Evolutionary conservation across 2,797 vertebrate species (phyloP).

Genomic region (Alauda arvensis): DNA sequence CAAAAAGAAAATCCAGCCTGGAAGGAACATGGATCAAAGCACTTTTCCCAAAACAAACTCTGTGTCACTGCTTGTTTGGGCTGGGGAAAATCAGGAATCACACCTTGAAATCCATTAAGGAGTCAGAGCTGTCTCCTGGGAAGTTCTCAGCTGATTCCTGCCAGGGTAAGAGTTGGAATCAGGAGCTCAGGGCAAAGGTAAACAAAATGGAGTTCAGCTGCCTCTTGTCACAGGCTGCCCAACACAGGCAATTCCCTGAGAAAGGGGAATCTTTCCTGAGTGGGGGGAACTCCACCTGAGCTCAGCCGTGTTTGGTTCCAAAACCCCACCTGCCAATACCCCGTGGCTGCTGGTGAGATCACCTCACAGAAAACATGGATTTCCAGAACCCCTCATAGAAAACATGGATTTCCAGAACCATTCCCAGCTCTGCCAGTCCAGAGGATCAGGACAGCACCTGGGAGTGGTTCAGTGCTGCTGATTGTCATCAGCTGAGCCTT

Average conservation of each 20-base stretch:
- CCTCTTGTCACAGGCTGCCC: not conserved
- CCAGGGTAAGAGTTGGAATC: not conserved
- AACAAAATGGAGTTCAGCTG: not conserved
- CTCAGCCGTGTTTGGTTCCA: not conserved
- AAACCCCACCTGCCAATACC: not conserved
- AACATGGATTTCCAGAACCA: rapidly evolving
- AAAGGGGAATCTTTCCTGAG: not conserved
- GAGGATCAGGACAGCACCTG: rapidly evolving
- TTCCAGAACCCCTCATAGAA: no score
- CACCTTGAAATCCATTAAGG: not conserved
- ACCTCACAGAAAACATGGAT: rapidly evolving
- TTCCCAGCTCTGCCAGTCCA: not conserved
- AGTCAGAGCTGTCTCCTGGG: not conserved
- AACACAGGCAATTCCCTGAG: not conserved
- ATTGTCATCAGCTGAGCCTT: not conserved
- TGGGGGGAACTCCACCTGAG: not conserved
- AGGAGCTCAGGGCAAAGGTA: not conserved
- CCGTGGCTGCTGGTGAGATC: not conserved
- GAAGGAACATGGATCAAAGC: not conserved
- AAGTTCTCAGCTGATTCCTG: not conserved
- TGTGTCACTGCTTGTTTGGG: not conserved
- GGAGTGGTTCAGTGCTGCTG: not conserved
- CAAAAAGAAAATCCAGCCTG: not conserved
- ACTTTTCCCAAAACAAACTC: not conserved
- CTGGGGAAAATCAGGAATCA: not conserved